Evolutionary conservation across 92 coral and sea anemone genomes (phyloP), one percentile per base, ranked within the genome.

Genomic region (Micromussa lordhowensis): DNA sequence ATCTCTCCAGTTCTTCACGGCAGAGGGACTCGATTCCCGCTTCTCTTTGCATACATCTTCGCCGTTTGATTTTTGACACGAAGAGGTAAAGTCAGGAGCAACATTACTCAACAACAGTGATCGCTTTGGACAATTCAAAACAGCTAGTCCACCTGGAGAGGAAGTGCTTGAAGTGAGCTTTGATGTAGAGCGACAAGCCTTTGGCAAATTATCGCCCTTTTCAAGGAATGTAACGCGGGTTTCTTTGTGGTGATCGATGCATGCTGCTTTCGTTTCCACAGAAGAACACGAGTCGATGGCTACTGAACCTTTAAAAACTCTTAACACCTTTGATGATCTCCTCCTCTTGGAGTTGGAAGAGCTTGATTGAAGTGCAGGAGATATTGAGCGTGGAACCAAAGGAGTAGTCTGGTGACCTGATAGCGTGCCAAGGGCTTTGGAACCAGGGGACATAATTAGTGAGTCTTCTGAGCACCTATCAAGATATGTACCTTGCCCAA

Each of bases 301-400:
- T 9, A 21, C 19, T 14, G 40, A 58, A 64, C 16, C 66, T 30
- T 51, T 53, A 31, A 24, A 53, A 14, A 78, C 77, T 86, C 28
- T 30, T 30, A 61, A 34, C 51, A 76, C 1, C 64, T 63, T 77
- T 19, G 54, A 76, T 38, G 89, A 86, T 77, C 44, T 86, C 24
- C 81, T 40, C 29, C 68, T 38, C 26, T 36, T 26, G 34, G 73
- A 30, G 3, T 24, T 24, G 63, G 80, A 68, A 32, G 38, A 34
- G 44, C 70, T 18, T 3, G 81, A 75, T 55, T 29, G 36, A 7
- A 17, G 73, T n/a, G 59, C 59, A 85, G 76, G 77, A 8, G 83
- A 63, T 10, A 63, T 34, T 21, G 22, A 64, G 51, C 18, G 4
- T 31, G 64, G 83, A 77, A 30, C 76, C 18, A 64, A 11, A 11